These are phyloP conservation scores for Nymphalis urticae DNA, from an alignment of 2,888 invertebrate species.

Conservation along the genomic window DNA sequence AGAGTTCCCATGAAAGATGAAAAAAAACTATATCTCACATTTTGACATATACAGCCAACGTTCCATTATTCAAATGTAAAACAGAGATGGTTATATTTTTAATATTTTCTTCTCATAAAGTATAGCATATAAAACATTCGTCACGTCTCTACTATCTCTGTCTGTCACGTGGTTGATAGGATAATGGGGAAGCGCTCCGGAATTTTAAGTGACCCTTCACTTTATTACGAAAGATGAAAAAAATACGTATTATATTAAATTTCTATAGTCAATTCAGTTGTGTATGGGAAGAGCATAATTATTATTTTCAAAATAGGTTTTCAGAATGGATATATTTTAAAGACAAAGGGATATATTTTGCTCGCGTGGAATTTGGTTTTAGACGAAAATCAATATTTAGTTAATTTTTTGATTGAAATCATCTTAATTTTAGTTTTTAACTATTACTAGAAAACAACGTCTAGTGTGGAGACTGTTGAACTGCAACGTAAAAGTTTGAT, in stretches of 20 bases:
- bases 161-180: constrained; percentile 68
- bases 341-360: too few species aligned
- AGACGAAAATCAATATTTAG: too few species aligned
- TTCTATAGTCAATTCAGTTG: background rate
- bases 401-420: too few species aligned
- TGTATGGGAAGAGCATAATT: too few species aligned
- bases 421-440: too few species aligned
- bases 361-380: too few species aligned
- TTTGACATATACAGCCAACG: background rate
- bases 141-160: constrained; percentile 68
- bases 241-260: constrained; percentile 14
- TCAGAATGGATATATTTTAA: too few species aligned
- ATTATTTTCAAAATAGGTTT: too few species aligned
- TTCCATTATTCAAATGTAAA: constrained; percentile 5
- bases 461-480: too few species aligned
- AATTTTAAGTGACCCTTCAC: constrained; percentile 61
- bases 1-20: too few species aligned
- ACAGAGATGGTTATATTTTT: constrained; percentile 6
- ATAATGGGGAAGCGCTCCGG: constrained; percentile 58
- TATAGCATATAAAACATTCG: constrained; percentile 36
- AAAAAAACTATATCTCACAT: background rate
- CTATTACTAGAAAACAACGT: too few species aligned
- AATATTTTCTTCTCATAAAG: constrained; percentile 6
- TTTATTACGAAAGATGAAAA: constrained; percentile 41
- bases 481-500: too few species aligned